A percentile compares a stretch with the other conserved stretches of the same genome.
These are phyloP conservation scores for Apantesis nais DNA, from an alignment of 2,888 invertebrate species.

Conservation along the genomic window DNA sequence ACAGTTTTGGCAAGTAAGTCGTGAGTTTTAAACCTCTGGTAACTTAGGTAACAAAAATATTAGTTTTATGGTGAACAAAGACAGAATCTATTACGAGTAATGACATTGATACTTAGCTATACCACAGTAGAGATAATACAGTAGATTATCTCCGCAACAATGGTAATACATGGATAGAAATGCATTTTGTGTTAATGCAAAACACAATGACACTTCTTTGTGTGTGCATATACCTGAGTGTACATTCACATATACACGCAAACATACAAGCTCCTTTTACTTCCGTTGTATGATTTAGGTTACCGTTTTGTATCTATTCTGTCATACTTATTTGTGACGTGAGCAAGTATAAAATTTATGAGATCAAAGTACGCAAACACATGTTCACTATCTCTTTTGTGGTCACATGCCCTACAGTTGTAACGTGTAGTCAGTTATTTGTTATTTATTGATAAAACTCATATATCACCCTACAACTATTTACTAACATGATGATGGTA, in stretches of 20 bases:
- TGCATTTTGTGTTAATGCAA: not conserved
- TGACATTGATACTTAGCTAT: not conserved
- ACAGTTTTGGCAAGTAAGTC: not conserved
- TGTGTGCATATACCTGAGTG: not conserved
- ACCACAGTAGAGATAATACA: not conserved
- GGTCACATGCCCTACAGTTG: not conserved
- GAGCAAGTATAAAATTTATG: constrained; percentile 30
- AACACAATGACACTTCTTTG: not conserved
- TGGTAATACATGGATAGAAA: not conserved
- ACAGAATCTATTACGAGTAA: not conserved
- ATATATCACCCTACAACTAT: constrained; percentile 19
- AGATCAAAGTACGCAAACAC: constrained; percentile 31
- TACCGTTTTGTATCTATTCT: not conserved
- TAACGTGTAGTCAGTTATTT: constrained; percentile 8
- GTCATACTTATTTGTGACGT: not conserved
- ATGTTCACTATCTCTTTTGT: constrained; percentile 26
- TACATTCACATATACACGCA: not conserved
- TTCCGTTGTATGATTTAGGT: not conserved
- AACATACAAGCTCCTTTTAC: not conserved
- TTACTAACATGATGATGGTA: not conserved
- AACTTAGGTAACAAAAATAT: not conserved
- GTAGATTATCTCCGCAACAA: not conserved
- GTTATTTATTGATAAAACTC: constrained; percentile 29
- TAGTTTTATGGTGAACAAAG: not conserved
- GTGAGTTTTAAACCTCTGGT: not conserved